Base-by-base conservation (phyloP, 2,113 vertebrate species). In the Odontesthes bonariensis region DNA sequence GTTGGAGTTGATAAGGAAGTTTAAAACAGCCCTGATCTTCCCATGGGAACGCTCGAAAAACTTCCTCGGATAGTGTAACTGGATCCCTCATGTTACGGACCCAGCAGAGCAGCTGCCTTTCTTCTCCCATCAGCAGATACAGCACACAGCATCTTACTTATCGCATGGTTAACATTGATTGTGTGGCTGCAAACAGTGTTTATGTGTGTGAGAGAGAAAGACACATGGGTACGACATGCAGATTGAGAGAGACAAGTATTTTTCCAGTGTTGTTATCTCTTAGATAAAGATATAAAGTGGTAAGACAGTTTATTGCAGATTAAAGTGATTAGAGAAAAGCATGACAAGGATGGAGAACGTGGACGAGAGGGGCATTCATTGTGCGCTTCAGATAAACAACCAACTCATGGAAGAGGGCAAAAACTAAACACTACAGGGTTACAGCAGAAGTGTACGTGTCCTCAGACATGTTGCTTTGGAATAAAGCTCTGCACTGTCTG, bases 311-410 rank as follows among this genome's bases (percentile, higher is more conserved):
- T 89, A 89, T 70, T 69, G 83, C 91, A 91, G 94, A 94, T 94
- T 32, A 55, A 59, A 81, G 62, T 33, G 92, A 94, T 93, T 89
- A 80, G 55, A 82, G 58, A 61, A 59, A 64, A 71, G 75, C 68
- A 83, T 57, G 83, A 87, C 78, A 74, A 77, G 83, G 77, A 82
- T 73, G 59, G 76, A 75, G 63, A 78, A 87, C 66, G 55, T 77
- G 86, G 76, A 80, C 52, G 68, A 81, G 82, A 77, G 79, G 73
- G 72, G 42, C 75, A 46, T 62, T 80, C 81, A 92, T 93, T 91
- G 88, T 92, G 55, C n/a, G 16, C 51, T 71, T 79, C 87, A 91
- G 91, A 94, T 95, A 95, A 95, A 94, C 92, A 92, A 82, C 79
- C 83, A 86, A 68, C 81, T 80, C 73, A 23, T 52, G 77, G 73